A percentile compares a stretch with the other conserved stretches of the same genome.
phyloP scores from a whole-genome alignment of 2,113 vertebrate species.

The Geococcyx californianus region DNA sequence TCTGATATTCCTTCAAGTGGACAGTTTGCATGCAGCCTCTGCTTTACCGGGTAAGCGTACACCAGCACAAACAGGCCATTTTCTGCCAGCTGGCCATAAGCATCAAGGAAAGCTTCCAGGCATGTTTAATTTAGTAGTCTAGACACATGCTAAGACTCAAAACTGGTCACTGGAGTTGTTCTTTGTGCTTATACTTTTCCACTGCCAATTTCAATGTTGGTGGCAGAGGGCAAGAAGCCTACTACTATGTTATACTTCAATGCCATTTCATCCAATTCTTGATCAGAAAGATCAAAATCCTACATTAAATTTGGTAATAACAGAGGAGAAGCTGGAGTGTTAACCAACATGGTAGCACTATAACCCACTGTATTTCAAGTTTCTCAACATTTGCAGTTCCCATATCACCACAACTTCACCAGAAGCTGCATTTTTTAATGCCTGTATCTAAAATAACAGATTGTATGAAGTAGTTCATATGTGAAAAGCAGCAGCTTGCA shows the following conservation, averaged over 20 bases:
- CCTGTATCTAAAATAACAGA: not conserved
- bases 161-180: not conserved
- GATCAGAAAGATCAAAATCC: not conserved
- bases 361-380: not conserved
- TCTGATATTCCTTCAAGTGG: not conserved
- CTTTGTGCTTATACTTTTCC: not conserved
- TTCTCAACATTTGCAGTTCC: not conserved
- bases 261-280: not conserved
- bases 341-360: not conserved
- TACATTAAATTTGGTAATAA: not conserved
- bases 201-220: not conserved
- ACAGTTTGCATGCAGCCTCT: conserved; percentile 20
- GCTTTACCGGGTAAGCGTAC: not conserved
- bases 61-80: conserved; percentile 14
- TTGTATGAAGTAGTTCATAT: not conserved
- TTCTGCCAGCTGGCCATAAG: conserved; percentile 35
- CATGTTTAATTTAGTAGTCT: conserved; percentile 24
- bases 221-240: not conserved
- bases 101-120: not conserved
- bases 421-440: not conserved
- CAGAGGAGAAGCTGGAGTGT: not conserved
- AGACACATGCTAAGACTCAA: conserved; percentile 15
- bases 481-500: not conserved
- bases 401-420: not conserved
- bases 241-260: not conserved